Percentiles rank a stretch among this genome's conserved stretches.
These are phyloP conservation scores for Oreamnos americanus DNA, from an alignment of 2,113 vertebrate genomes.

Conservation along the genomic window DNA sequence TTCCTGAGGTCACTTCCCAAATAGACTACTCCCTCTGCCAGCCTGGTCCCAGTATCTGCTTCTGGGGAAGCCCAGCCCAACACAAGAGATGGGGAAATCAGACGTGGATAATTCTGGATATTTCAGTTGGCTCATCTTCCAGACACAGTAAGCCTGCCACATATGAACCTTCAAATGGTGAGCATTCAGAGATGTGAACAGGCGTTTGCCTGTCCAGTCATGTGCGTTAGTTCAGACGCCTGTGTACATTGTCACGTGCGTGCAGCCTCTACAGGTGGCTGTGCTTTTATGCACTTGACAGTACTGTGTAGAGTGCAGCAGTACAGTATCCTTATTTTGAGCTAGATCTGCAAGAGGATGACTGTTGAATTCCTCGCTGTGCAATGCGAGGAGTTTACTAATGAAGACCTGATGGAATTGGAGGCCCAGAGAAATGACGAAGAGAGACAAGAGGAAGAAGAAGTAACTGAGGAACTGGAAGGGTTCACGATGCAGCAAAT, in stretches of 20 bases:
- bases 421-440: neutral
- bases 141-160: neutral
- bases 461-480: neutral
- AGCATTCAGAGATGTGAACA: neutral
- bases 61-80: neutral
- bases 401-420: neutral
- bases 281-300: neutral
- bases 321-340: neutral
- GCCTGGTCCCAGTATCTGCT: neutral
- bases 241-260: fast-evolving
- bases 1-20: neutral
- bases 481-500: neutral
- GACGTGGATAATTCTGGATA: neutral
- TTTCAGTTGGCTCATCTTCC: neutral
- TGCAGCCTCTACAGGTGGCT: neutral
- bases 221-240: neutral
- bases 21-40: neutral
- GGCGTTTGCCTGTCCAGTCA: neutral
- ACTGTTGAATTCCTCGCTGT: neutral
- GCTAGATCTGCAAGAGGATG: neutral
- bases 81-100: neutral
- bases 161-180: neutral
- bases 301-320: neutral
- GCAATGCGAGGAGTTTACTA: neutral
- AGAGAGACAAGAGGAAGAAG: neutral